Base-by-base conservation (phyloP, 2,888 invertebrate species). In the Drosophila kokeensis region DNA sequence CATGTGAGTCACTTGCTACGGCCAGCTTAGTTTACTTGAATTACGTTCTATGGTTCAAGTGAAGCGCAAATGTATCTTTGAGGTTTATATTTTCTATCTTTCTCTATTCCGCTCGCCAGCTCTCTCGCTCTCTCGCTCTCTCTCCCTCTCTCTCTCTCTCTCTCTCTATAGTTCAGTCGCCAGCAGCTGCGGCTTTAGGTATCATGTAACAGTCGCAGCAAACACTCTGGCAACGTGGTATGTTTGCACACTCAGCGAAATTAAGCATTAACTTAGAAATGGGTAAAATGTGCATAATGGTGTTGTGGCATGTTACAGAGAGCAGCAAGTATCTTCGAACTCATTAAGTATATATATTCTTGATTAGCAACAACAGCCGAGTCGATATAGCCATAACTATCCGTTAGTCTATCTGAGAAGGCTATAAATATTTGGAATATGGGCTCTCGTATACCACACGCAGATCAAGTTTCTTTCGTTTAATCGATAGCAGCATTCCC, bases 61-160 rank as follows among this genome's bases (percentile, higher is more conserved):
- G 86, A 88, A 90, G 87, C 86, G 82, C 82, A 87, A 89, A 89
- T 88, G 86, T 87, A 89, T 90, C 87, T 89, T 88, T 87, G 88
- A 89, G 90, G 86, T 87, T 89, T 75, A 89, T 89, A 79, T 79
- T 81, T 67, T 74, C 61, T 55, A 32, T 71, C 57, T 76, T 29
- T 21, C 32, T 68, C 48, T 15, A 36, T 52, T 42, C 38, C 11
- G 24, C 69, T 48, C 40, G 36, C 53, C 10, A 10, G 2, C 38
- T 42, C 42, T 42, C 8, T 24, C 69, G 30, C 40, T 29, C 58
- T 67, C 57, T 72, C 30, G 11, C 32, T 27, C 40, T 8, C 38
- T 48, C 49, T 8, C 42, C 30, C 45, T 29, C 69, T 45, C 38
- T 34, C 58, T 71, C 57, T 45, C 21, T 69, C 59, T 76, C 30